Base-by-base conservation (phyloP, 2,888 invertebrate species). In the Nezara viridula region DNA sequence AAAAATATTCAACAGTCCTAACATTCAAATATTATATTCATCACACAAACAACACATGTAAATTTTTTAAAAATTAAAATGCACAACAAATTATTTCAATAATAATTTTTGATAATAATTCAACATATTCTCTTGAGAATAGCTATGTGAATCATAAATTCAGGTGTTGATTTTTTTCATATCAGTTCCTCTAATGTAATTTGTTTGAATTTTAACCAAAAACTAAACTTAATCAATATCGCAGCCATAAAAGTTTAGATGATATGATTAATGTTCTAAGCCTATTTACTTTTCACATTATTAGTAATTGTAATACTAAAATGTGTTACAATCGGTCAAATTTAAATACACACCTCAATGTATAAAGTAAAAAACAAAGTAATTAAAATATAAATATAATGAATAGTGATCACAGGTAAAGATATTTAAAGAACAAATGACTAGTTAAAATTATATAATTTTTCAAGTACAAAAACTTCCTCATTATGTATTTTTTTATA, bases 341-440 rank as follows among this genome's bases (percentile, higher is more conserved):
- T 66, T 32, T 32, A 66, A 6, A 32, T 32, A 66, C 32, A 19
- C 32, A 16, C 27, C 27, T 66, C 16, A 32, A 66, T 66, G 16
- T 6, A 66, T n/a, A 27, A 60, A 60, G n/a, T 60, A 60, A 27
- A 14, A 60, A 60, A 60, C 27, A 60, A 66, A 37, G 14, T 37
- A 32, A 66, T 32, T 66, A 66, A 66, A 27, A 66, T 66, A 32
- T 19, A 32, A 66, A 32, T 32, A 66, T 66, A 32, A 32, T 66
- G 66, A 66, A 66, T 32, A 66, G 66, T 32, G 66, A 66, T 66
- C 66, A 66, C 66, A 66, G 66, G 66, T 66, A 6, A 60, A 60
- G 32, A 66, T 19, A 66, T 66, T 66, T 66, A 32, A 66, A 60
- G n/a, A 60, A 60, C n/a, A 66, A 66, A 66, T 66, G 66, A 66